Percentiles rank a stretch among this genome's conserved stretches.
These are phyloP conservation scores for Astreopora myriophthalma DNA, from an alignment of 64 coral and sea anemone genomes.

Conservation along the genomic window DNA sequence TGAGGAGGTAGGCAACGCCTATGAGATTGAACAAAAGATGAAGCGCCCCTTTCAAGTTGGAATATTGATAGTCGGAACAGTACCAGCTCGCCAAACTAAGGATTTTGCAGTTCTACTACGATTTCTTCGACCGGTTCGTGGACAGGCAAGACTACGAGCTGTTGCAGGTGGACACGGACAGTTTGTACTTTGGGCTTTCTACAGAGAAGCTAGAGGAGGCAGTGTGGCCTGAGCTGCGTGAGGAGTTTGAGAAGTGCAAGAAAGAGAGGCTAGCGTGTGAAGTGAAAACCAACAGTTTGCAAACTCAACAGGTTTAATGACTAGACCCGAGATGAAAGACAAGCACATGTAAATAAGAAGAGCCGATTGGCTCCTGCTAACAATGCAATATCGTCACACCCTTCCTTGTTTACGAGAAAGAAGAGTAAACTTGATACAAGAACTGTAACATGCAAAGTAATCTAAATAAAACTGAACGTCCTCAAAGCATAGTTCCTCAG, in stretches of 20 bases:
- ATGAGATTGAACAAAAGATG: neutral
- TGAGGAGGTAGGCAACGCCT: conserved; percentile 28
- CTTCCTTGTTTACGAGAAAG: too few species aligned
- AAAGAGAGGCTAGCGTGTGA: neutral
- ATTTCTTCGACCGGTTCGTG: neutral
- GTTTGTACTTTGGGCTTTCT: conserved; percentile 4
- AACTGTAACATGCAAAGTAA: too few species aligned
- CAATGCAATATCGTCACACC: too few species aligned
- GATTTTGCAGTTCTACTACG: conserved; percentile 58
- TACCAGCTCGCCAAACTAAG: conserved; percentile 63
- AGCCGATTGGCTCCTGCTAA: too few species aligned
- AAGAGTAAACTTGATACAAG: too few species aligned
- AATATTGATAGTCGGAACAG: neutral
- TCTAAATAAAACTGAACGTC: too few species aligned
- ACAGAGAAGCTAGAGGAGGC: neutral
- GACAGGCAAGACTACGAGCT: conserved; percentile 50
- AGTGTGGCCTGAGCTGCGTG: neutral
- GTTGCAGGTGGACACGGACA: conserved; percentile 65
- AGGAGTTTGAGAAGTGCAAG: conserved; percentile 19
- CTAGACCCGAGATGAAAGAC: too few species aligned
- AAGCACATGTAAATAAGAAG: too few species aligned
- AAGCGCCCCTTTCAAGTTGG: conserved; percentile 51
- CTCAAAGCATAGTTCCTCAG: too few species aligned
- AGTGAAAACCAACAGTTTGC: too few species aligned
- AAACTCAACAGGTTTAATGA: too few species aligned